Percentiles rank a stretch among this genome's conserved stretches.
Conservation (phyloP, 2,888 invertebrate genomes). For the Apamea epomidion region DNA sequence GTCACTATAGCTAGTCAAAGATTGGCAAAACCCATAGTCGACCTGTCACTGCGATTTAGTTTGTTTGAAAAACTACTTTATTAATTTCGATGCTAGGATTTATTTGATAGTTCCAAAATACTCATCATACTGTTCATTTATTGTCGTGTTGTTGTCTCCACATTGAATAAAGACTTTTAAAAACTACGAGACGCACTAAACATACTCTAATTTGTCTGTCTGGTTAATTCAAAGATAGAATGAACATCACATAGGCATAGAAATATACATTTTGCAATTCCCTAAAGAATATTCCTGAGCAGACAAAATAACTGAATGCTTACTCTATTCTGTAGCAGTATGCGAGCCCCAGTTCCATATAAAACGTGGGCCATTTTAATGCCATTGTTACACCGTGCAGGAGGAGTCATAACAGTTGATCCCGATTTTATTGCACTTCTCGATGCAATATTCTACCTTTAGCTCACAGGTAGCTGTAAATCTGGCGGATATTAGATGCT, state of each 20-base stretch:
- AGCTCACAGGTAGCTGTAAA: conserved; percentile 69
- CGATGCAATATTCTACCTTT: conserved; percentile 81
- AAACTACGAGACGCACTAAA: background rate
- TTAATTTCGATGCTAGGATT: no score
- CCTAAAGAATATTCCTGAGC: conserved; percentile 16
- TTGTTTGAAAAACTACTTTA: no score
- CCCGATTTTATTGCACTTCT: conserved; percentile 87
- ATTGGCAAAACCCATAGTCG: no score
- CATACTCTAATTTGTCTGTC: background rate
- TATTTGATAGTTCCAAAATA: no score
- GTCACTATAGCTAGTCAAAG: no score
- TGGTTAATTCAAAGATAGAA: background rate
- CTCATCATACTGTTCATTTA: no score
- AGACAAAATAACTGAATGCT: conserved; percentile 35
- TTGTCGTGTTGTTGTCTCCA: no score
- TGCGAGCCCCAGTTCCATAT: conserved; percentile 70
- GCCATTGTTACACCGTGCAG: conserved; percentile 84
- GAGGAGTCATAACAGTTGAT: conserved; percentile 86
- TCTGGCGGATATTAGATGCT: conserved; percentile 61
- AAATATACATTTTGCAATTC: conserved; percentile 9
- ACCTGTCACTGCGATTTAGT: no score
- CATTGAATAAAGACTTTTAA: background rate
- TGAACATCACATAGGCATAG: conserved; percentile 6
- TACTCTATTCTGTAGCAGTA: conserved; percentile 60
- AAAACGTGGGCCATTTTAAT: conserved; percentile 77